These are phyloP conservation scores for Poeciliopsis retropinna DNA, from an alignment of 2,113 vertebrate genomes.

Conservation along the genomic window DNA sequence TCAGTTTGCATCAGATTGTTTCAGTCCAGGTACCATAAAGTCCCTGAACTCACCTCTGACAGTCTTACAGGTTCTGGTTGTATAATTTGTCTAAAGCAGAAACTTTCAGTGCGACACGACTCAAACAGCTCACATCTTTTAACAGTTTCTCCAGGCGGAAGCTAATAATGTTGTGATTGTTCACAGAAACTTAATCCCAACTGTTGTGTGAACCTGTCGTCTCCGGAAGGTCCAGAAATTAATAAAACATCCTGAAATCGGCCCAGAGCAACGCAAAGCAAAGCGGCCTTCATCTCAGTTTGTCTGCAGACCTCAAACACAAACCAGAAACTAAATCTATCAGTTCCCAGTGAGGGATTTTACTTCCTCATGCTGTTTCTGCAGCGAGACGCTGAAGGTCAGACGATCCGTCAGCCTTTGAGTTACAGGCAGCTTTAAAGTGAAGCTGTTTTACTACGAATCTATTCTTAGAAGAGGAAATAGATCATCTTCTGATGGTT, in stretches of 20 bases:
- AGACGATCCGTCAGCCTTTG: neutral
- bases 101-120: conserved; percentile 12
- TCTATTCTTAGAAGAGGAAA: neutral
- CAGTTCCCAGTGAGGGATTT: neutral
- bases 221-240: neutral
- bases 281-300: neutral
- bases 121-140: conserved; percentile 4
- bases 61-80: neutral
- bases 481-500: neutral
- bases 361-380: neutral
- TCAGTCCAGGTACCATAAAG: neutral
- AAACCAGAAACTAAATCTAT: neutral
- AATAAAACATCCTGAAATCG: conserved; percentile 2
- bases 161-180: conserved; percentile 11
- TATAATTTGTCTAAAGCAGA: conserved; percentile 5
- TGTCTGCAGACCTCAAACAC: neutral
- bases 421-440: neutral
- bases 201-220: conserved; percentile 15
- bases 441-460: neutral
- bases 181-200: conserved; percentile 15
- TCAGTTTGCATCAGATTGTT: neutral
- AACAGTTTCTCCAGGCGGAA: conserved; percentile 3
- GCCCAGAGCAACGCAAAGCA: neutral
- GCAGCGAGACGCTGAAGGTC: neutral
- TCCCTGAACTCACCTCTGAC: neutral